Base-by-base conservation (phyloP, 1,140 invertebrate species). In the Temnothorax longispinosus region DNA sequence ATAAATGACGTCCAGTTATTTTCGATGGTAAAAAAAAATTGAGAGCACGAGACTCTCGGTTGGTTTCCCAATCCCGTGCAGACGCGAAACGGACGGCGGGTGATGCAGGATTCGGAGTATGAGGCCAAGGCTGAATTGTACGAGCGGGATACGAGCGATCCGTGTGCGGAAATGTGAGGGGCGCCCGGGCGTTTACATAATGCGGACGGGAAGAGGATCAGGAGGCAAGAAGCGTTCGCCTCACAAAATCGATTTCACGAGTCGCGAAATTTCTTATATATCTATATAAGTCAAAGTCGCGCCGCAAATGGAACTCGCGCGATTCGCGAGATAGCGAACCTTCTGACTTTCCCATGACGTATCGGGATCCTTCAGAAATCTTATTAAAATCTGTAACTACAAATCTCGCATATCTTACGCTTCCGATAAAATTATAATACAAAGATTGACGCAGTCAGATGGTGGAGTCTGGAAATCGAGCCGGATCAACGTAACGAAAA, bases 121-220 rank as follows among this genome's bases (percentile, higher is more conserved):
- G 50, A 72, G 50, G 62, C 86, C 88, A 89, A 89, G 88, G 88
- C 62, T 67, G 88, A n/a, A 7, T 4, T 4, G 41, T 50, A 41
- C 50, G 32, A 52, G n/a, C 50, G 52, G n/a, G 35, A 60, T 47
- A 54, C 50, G 62, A 62, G 56, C 15, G 32, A 44, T 64, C 75
- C 35, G 69, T 52, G 41, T 38, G 38, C 35, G 38, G 75, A 80
- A 54, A 67, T 52, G 54, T 86, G 69, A 62, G 47, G 6, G 27
- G 27, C n/a, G n/a, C n/a, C n/a, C n/a, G n/a, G n/a, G n/a, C 64
- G 72, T 58, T 86, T 74, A 52, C 67, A 41, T 52, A 85, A 81
- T 75, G 47, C 56, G 38, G 27, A 67, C 35, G 60, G 69, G 21
- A 82, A 62, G 50, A 72, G 52, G 21, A 21, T 21, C 32, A 60